Evolutionary conservation across 2,113 vertebrate genomes (phyloP).

Genomic region (Seriola dumerili): DNA sequence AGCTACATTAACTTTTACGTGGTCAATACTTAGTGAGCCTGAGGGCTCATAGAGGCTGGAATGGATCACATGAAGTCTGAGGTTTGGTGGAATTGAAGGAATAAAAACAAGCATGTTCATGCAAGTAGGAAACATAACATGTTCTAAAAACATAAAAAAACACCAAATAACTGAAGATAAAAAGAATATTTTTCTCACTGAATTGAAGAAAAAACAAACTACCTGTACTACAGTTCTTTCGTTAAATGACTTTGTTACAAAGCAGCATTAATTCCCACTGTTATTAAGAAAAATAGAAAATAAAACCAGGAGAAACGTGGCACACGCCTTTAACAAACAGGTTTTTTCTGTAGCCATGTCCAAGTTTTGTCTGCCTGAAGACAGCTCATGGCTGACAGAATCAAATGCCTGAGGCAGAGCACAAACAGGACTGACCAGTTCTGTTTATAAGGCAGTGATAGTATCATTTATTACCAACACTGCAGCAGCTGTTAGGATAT

Average conservation of each 20-base stretch:
- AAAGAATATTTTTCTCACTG: too few relatives aligned
- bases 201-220: neutral
- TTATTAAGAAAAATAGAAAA: neutral
- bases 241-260: neutral
- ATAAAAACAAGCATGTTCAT: neutral
- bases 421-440: neutral
- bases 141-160: neutral
- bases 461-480: neutral
- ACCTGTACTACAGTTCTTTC: neutral
- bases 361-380: neutral
- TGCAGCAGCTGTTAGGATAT: neutral
- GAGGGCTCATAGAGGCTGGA: neutral
- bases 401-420: slow-evolving; percentile 16
- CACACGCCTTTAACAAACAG: neutral
- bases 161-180: neutral
- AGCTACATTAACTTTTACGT: neutral
- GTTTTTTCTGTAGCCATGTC: neutral
- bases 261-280: neutral
- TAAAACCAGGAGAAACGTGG: neutral
- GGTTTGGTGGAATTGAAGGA: neutral
- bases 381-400: slow-evolving; percentile 27
- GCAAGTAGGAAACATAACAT: neutral
- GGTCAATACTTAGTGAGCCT: neutral
- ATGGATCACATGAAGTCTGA: neutral
- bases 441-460: neutral